Evolutionary conservation across 2,113 vertebrate species (phyloP), one percentile per base, ranked within the genome.

Genomic region (Mugil cephalus): DNA sequence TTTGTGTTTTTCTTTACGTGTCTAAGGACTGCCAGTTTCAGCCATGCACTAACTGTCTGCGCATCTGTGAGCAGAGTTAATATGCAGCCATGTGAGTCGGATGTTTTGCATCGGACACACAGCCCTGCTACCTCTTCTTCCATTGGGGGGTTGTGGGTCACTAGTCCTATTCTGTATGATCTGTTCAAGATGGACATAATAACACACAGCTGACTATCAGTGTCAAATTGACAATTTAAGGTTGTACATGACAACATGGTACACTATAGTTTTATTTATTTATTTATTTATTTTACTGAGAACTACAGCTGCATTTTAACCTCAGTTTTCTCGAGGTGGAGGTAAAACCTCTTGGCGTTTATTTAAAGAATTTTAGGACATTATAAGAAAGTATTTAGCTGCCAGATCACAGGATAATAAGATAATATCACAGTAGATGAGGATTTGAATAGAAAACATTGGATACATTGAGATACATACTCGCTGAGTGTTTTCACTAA

Each of bases 91-190:
- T 52, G 75, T 82, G 74, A 63, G 69, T 74, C 82, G 82, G 54
- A 83, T 69, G 77, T 77, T 77, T 74, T 72, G 30, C 69, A 84
- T 85, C 63, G 72, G 68, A 89, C 93, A 94, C 93, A 91, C 87
- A 92, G 88, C 93, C 91, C 89, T 86, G 80, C 84, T 35, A 92
- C 85, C 88, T 94, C 92, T 81, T 93, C 88, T 82, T 92, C 79
- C 90, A 87, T 78, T 83, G 89, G 87, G 82, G 79, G 84, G 87
- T 72, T 92, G 73, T 89, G 78, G 62, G 81, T 69, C 87, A 89
- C 92, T 90, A 93, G 68, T 91, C 83, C 43, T 93, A 94, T 93
- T 88, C 91, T 94, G 93, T 94, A 93, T 40, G 93, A 95, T 95
- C 94, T 95, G 94, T 94, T 93, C 91, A 91, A 87, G 91, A 92